These are phyloP conservation scores for Linurgus olivaceus DNA, from an alignment of 2,797 vertebrate species.

Conservation along the genomic window DNA sequence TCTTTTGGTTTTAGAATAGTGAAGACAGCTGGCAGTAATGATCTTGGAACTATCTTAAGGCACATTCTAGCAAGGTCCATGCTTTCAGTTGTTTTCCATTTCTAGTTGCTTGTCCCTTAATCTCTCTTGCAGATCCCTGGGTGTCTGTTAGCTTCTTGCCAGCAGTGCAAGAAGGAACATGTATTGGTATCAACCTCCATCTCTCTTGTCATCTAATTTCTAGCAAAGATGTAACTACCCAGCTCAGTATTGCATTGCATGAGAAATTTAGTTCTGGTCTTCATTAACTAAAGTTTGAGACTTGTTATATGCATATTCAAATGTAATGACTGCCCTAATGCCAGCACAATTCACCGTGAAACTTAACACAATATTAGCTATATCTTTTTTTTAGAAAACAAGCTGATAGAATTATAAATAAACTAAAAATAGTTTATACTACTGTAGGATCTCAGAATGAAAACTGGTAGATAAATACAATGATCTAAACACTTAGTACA, in stretches of 20 bases:
- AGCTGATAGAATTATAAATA: not conserved
- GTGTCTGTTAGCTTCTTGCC: not conserved
- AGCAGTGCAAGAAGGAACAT: not conserved
- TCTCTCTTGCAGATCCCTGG: not conserved
- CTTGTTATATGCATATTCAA: not conserved
- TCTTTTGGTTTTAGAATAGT: not conserved
- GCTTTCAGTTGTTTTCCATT: not conserved
- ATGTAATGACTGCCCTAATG: not conserved
- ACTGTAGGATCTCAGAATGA: not conserved
- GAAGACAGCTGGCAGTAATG: not conserved
- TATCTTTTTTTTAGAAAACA: not conserved
- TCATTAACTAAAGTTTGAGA: not conserved
- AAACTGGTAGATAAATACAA: not conserved
- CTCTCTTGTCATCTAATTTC: not conserved
- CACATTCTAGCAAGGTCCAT: not conserved
- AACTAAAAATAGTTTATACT: not conserved
- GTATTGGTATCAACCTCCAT: not conserved
- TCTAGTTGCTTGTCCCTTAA: not conserved
- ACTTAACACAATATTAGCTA: not conserved
- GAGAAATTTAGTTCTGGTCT: not conserved
- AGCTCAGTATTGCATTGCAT: not conserved
- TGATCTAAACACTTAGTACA: not conserved
- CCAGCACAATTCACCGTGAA: not conserved
- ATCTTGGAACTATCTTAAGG: not conserved
- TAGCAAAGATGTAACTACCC: not conserved